Evolutionary conservation across 2,888 invertebrate genomes (phyloP), one percentile per base, ranked within the genome.

Genomic region (Frankliniella fusca): DNA sequence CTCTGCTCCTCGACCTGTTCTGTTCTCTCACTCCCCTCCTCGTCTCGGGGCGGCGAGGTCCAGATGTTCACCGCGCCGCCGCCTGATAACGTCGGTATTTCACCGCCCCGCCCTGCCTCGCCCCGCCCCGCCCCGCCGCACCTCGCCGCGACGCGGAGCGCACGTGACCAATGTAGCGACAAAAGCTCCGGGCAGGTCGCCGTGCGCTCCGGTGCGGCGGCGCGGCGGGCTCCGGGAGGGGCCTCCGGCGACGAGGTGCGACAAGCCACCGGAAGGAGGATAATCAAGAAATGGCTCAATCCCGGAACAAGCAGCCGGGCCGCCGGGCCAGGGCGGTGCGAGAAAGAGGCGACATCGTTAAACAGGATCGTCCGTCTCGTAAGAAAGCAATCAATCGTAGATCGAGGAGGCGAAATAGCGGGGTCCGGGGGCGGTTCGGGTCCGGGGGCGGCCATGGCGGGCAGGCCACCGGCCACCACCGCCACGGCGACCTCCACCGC

Each of bases 231-330:
- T n/a, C 70, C 54, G 54, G 18, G 3, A 8, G 80, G n/a, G n/a
- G n/a, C n/a, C 80, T 15, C 48, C 80, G 80, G n/a, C 80, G 3
- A n/a, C 48, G 38, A 12, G 80, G 18, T 20, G 20, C 20, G 49
- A 49, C 81, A 18, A 23, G 50, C 27, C 70, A 12, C 23, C 70
- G 70, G 23, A 23, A 38, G 3, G 70, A 12, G 70, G 70, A 76
- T 76, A 76, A 76, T 76, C 70, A 76, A 76, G 70, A 76, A 76
- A 76, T 76, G 70, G 70, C 70, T 76, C 70, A 76, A 76, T 76
- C 27, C 23, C 70, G 70, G 27, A 23, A 23, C 23, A 76, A 12
- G 23, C 27, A 27, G 70, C 23, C 23, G 10, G 70, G 12, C 5
- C 12, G 70, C n/a, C n/a, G 70, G 23, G 70, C 20, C 2, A 65